Evolutionary conservation across 2,888 invertebrate species (phyloP).

Genomic region (Trichogramma dendrolimi): DNA sequence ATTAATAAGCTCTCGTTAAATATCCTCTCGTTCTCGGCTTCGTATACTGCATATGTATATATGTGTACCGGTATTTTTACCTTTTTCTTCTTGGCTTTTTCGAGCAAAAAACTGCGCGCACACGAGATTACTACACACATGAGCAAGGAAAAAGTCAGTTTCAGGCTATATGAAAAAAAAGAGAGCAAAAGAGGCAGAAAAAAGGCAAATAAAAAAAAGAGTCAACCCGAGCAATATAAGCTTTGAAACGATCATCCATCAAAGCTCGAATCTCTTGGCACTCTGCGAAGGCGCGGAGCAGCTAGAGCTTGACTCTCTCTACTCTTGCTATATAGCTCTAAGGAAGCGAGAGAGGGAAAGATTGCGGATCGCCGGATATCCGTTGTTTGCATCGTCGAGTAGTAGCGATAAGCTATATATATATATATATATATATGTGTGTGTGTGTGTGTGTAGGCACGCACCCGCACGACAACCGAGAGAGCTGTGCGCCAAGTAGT

Average conservation of each 20-base stretch:
- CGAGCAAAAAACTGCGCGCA: no score
- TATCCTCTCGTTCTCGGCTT: constrained; percentile 9
- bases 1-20: constrained; percentile 21
- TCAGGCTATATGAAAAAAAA: no score
- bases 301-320: no score
- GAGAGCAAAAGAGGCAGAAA: no score
- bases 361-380: constrained; percentile 41
- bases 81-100: no score
- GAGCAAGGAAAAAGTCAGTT: no score
- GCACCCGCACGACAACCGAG: neutral
- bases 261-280: no score
- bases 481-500: no score
- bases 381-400: constrained; percentile 36
- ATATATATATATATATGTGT: neutral
- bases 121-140: no score
- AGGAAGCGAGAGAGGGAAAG: constrained; percentile 8
- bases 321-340: no score
- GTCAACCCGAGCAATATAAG: neutral
- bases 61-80: constrained; percentile 13
- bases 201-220: neutral
- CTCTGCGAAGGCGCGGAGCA: no score
- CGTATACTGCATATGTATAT: constrained; percentile 23
- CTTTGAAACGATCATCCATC: no score
- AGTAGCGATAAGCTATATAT: neutral
- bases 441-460: constrained; percentile 8